Base-by-base conservation (phyloP, 2,888 invertebrate genomes). In the Autographa gamma region DNA sequence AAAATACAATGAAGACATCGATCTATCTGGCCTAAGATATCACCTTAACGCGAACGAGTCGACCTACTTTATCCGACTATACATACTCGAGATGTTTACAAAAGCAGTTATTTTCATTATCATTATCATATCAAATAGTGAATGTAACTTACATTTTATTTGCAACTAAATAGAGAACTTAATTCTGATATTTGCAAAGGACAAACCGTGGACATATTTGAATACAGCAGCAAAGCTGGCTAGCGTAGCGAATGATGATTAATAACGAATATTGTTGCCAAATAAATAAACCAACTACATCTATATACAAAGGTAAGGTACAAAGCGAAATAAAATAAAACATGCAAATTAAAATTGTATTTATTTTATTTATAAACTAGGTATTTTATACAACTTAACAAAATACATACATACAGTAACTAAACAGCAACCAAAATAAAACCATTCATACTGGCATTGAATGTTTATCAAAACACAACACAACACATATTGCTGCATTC, bases 321-420 rank as follows among this genome's bases (percentile, higher is more conserved):
- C 84, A 84, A 90, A 87, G 85, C 82, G 82, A 87, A 90, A 78
- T 78, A 89, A 90, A 94, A 94, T 91, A 84, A 93, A 93, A 94
- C 89, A 90, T 91, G 90, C 91, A 91, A 91, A 88, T 89, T 84
- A 88, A 93, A 91, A 90, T 93, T 93, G 92, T 91, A 93, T 91
- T 91, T 90, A 90, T 91, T 94, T 94, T 93, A 94, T 93, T 95
- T 94, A 94, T 92, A 92, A 95, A 94, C 95, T 95, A 95, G 92
- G 85, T 95, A 95, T 95, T 95, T 94, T 95, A 95, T 94, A 95
- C 95, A 95, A 95, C 95, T 95, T 95, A 95, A 95, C 95, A 94
- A 95, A 95, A 94, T 94, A 95, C 94, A 91, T 93, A 93, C 93
- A 93, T 94, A 93, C 95, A 93, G 91, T 92, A 95, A 95, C 92